These are phyloP conservation scores for Microchirus variegatus DNA, from an alignment of 2,797 vertebrate species.

Conservation along the genomic window DNA sequence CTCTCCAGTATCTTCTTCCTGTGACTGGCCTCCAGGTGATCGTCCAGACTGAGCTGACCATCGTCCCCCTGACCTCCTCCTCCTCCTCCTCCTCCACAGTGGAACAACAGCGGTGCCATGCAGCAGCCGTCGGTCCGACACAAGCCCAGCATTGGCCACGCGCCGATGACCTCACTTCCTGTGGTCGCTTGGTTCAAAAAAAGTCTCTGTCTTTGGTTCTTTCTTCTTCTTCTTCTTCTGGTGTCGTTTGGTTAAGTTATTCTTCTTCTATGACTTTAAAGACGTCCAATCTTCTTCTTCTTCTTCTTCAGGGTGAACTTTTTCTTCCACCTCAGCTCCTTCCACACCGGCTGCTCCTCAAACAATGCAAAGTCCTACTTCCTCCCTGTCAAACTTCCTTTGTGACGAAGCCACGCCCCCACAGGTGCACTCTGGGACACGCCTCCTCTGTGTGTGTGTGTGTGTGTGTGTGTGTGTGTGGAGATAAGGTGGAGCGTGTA, in stretches of 20 bases:
- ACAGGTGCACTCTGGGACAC: constrained; percentile 55
- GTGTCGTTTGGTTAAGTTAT: neutral
- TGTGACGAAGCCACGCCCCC: constrained; percentile 52
- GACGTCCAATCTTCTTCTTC: neutral
- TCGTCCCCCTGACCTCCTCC: constrained; percentile 15
- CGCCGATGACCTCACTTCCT: constrained; percentile 16
- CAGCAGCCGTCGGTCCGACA: constrained; percentile 59
- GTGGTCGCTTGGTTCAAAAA: neutral
- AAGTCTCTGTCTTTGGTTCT: no score
- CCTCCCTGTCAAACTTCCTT: constrained; percentile 50
- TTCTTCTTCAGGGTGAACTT: neutral
- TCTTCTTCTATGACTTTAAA: no score
- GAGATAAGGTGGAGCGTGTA: constrained; percentile 21
- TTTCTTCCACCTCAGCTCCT: neutral
- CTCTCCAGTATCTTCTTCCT: constrained; percentile 9
- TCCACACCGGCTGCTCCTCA: constrained; percentile 30
- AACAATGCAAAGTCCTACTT: constrained; percentile 50
- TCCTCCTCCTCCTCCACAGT: neutral
- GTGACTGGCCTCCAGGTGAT: constrained; percentile 41
- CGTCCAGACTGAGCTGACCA: constrained; percentile 44
- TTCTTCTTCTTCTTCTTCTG: neutral
- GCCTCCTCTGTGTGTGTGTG: constrained; percentile 6
- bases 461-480: neutral
- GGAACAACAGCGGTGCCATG: constrained; percentile 44
- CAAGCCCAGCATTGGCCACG: constrained; percentile 44